Evolutionary conservation across 2,888 invertebrate genomes (phyloP), one percentile per base, ranked within the genome.

Genomic region (Andrena bucephala): DNA sequence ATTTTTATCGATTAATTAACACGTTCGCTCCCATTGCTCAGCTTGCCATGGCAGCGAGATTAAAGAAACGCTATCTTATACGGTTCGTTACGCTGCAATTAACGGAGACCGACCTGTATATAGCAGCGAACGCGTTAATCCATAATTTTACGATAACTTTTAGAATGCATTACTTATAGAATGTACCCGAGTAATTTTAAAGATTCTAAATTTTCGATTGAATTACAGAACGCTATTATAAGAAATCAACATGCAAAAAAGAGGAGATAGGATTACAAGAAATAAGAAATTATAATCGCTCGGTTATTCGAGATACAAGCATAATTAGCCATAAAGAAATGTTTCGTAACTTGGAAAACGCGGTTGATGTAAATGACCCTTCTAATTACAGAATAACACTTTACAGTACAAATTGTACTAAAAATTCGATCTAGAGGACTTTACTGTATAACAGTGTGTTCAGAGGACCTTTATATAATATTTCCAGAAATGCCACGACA

Each of bases 401-500:
- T 42, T 36, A 50, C 13, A 60, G 31, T 48, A 33, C 10, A 57
- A 54, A 24, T 13, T 29, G 2, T 65, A 60, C 7, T 42, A 24
- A 27, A 42, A 70, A 48, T 13, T 36, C 20, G 16, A 16, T 33
- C 31, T 8, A 2, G 7, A 52, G 54, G 1, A 62, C 8, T 31
- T 57, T 33, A 57, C 24, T n/a, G 29, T 29, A 5, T 3, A 1
- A 33, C 1, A 54, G 1, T 42, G 13, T 66, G 10, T 20, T 69
- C 33, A 42, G 7, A 48, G 13, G 52, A 33, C 29, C 16, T 63
- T 24, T 63, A 66, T 36, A 65, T 24, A 65, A 24, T 48, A 52
- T 16, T 84, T 75, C 29, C 42, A 86, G 86, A 84, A 70, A 59
- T 86, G 84, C 54, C 36, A 69, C 8, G 31, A 79, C 4, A 85